A percentile compares a stretch with the other conserved stretches of the same genome.
Conservation (phyloP, 2,888 invertebrate genomes). For the Sphaeridia pumilis region DNA sequence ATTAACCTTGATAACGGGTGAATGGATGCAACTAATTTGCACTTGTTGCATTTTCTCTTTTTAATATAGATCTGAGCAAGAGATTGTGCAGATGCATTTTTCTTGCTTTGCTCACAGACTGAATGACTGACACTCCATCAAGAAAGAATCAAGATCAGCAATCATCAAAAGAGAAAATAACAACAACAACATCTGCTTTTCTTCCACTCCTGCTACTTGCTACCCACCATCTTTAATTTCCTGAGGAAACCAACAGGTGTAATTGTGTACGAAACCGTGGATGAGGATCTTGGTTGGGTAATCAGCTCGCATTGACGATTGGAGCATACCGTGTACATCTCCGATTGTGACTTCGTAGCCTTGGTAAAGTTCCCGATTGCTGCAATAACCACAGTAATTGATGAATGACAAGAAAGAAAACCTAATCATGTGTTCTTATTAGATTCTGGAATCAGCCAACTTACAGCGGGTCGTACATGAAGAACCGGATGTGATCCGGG, state of each 20-base stretch:
- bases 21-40: too few relatives aligned
- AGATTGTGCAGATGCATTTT: too few relatives aligned
- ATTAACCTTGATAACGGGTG: too few relatives aligned
- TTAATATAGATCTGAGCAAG: too few relatives aligned
- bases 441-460: neutral
- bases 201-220: too few relatives aligned
- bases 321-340: neutral
- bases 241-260: constrained; percentile 14
- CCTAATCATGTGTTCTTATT: neutral
- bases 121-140: too few relatives aligned
- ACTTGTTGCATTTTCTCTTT: too few relatives aligned
- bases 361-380: neutral
- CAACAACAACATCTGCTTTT: too few relatives aligned
- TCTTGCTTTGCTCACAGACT: too few relatives aligned
- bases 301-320: neutral
- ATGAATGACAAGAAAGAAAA: neutral
- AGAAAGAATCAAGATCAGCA: too few relatives aligned
- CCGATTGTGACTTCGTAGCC: constrained; percentile 3
- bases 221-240: constrained; percentile 14
- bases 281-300: constrained; percentile 5
- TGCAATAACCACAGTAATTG: neutral
- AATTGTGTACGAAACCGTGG: constrained; percentile 11
- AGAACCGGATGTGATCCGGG: neutral
- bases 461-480: constrained; percentile 1
- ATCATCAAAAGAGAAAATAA: too few relatives aligned